Evolutionary conservation across 1,140 invertebrate species (phyloP), one percentile per base, ranked within the genome.

Genomic region (Drosophila azteca): DNA sequence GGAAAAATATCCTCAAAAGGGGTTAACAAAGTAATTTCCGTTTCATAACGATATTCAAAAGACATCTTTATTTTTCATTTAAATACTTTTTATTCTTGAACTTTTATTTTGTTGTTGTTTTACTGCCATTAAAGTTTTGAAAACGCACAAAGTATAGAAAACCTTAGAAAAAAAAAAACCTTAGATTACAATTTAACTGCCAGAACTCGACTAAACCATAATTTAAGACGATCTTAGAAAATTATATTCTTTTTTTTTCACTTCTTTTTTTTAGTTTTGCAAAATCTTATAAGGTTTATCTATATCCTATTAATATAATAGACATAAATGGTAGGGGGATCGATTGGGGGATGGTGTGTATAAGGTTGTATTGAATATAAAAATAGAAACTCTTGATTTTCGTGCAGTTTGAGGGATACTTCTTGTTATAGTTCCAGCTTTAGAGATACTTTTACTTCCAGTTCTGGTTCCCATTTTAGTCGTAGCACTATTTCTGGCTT

Each of bases 221-320:
- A 74, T 50, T 48, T 74, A 54, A 52, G 44, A 62, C 53, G 43
- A 70, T 55, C 39, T 29, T 41, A 65, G 31, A n/a, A 46, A 49
- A 31, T 26, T 39, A 49, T 64, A 29, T 26, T 24, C 6, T 11
- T 41, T 29, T 44, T 66, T 46, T 29, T 58, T 44, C 8, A 54
- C 31, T 44, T n/a, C n/a, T 49, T 61, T 44, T 43, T 41, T 43
- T 31, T 35, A 13, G 15, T 60, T 43, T 51, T 63, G 35, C 39
- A 46, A 22, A 44, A 41, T 15, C 7, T 29, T 50, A 20, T 51
- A 50, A 39, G 13, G 39, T 65, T 64, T 51, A 70, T 15, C 29
- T 59, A 70, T 81, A 85, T 64, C 82, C 82, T 85, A 85, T 85
- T 85, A 87, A 85, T 85, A 87, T 85, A 85, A 87, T 85, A 85